A percentile compares a stretch with the other conserved stretches of the same genome.
Evolutionary conservation across 2,113 vertebrate genomes (phyloP).

Genomic region (Tor tambroides): DNA sequence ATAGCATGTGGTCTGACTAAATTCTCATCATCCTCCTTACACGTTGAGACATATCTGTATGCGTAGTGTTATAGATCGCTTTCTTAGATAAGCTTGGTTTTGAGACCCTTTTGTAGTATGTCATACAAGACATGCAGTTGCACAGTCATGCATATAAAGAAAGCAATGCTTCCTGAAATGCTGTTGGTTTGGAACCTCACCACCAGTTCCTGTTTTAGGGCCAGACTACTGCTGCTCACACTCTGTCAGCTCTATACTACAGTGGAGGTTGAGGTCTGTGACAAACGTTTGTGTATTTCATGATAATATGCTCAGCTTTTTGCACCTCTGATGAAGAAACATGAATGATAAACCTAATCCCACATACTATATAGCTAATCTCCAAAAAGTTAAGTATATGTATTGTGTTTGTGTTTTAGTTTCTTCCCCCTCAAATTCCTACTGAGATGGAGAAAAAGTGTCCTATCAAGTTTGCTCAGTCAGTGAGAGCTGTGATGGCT

Average conservation of each 20-base stretch:
- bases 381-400: background rate
- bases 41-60: background rate
- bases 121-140: background rate
- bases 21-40: background rate
- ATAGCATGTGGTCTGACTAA: background rate
- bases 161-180: background rate
- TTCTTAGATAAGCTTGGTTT: background rate
- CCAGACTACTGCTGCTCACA: conserved; percentile 82
- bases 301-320: background rate
- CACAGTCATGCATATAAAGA: background rate
- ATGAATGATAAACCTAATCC: background rate
- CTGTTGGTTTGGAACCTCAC: conserved; percentile 26
- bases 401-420: conserved; percentile 75
- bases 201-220: conserved; percentile 71
- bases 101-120: background rate
- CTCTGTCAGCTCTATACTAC: conserved; percentile 88
- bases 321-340: background rate
- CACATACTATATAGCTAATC: background rate
- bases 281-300: conserved; percentile 46
- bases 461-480: conserved; percentile 82
- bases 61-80: background rate
- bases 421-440: conserved; percentile 87
- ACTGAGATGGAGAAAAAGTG: conserved; percentile 87
- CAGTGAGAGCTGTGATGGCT: conserved; percentile 88
- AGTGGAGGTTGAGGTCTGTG: conserved; percentile 90